Base-by-base conservation (phyloP, 2,888 invertebrate genomes). In the Cerceris ruficornis region DNA sequence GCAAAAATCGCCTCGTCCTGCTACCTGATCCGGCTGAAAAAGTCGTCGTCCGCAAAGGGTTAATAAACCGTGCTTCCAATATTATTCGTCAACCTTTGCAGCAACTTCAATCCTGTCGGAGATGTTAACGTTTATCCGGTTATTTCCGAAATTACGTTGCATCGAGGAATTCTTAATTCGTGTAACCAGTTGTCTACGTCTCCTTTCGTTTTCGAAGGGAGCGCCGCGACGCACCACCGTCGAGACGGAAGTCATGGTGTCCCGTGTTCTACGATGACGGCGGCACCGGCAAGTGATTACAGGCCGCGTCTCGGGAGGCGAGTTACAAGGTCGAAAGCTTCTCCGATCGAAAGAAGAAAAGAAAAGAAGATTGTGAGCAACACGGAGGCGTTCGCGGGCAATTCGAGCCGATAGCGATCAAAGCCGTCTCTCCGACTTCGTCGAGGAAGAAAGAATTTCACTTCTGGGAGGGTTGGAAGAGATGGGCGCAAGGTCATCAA, bases 281-380 rank as follows among this genome's bases (percentile, higher is more conserved):
- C 82, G 74, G 82, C 80, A 64, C 65, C 69, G 81, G 57, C 28
- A 46, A 66, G 49, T 85, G 86, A 85, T 85, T 85, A 85, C 79
- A 85, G 85, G 75, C 81, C 75, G 61, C 80, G 76, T 72, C 72
- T 69, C 76, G 71, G 69, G 69, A 69, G 66, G 58, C 61, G 71
- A 81, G 83, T 80, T 76, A 76, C 77, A 69, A 79, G 81, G 81
- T 84, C 82, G 82, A 81, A 84, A 84, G 84, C 84, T 84, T 82
- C 62, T 46, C 64, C 75, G 62, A 73, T 58, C 66, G 54, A 69
- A 61, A 58, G 66, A 67, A 60, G 61, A 61, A 61, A 70, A 71
- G 82, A 80, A 75, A 75, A 75, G 81, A 74, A 85, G 75, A 74
- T 70, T 66, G 57, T 55, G 78, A 81, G 67, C 75, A 58, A 57